A percentile compares a stretch with the other conserved stretches of the same genome.
Evolutionary conservation across 2,797 vertebrate species (phyloP).

Genomic region (Hippocampus kuda): DNA sequence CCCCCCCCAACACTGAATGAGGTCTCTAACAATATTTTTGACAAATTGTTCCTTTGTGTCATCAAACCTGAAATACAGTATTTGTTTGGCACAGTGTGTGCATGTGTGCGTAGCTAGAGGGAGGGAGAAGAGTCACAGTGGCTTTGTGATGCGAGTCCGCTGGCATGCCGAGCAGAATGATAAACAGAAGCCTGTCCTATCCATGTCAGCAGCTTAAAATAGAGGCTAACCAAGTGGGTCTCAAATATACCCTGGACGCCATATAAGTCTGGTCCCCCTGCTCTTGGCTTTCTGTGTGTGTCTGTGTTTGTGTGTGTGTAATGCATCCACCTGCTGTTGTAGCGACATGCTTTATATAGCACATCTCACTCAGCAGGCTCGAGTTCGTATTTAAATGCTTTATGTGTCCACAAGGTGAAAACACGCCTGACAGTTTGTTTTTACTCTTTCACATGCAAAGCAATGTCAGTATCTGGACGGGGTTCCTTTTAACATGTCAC

Average conservation of each 20-base stretch:
- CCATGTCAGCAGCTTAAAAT: constrained; percentile 78
- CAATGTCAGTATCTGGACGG: background rate
- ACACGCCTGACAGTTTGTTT: constrained; percentile 2
- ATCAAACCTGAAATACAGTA: background rate
- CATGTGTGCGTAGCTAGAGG: constrained; percentile 16
- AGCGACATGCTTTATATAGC: constrained; percentile 55
- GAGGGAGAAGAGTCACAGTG: constrained; percentile 27
- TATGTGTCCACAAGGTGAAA: constrained; percentile 22
- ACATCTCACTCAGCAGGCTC: constrained; percentile 37
- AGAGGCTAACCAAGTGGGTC: constrained; percentile 65
- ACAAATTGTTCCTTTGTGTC: background rate
- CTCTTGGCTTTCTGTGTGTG: constrained; percentile 36
- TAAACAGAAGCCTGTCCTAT: constrained; percentile 73
- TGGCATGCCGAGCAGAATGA: constrained; percentile 71
- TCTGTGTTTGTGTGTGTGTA: constrained; percentile 12
- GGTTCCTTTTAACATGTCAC: background rate
- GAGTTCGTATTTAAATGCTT: constrained; percentile 20
- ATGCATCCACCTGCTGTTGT: constrained; percentile 63
- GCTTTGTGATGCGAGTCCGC: constrained; percentile 46
- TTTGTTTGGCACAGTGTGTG: constrained; percentile 8
- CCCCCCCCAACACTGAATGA: background rate
- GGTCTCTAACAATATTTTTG: background rate
- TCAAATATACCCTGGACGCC: constrained; percentile 61
- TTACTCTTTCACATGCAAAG: background rate
- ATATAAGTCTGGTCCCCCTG: constrained; percentile 75